Conservation (phyloP, 2,888 invertebrate genomes). For the Crepidodera aurea region DNA sequence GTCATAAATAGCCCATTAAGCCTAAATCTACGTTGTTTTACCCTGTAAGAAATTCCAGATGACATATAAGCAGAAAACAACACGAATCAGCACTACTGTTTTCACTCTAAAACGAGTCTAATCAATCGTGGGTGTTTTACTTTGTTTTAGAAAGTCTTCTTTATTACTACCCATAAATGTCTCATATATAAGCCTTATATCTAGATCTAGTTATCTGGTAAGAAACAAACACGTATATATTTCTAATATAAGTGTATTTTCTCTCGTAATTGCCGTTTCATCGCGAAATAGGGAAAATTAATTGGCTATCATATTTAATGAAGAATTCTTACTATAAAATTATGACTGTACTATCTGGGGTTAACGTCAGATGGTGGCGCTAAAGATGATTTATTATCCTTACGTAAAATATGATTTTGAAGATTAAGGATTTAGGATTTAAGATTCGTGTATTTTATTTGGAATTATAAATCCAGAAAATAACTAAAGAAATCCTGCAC, state of each 20-base stretch:
- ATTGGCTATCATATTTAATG: slow-evolving; percentile 33
- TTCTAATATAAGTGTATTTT: slow-evolving; percentile 42
- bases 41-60: slow-evolving; percentile 37
- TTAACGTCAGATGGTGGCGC: too few relatives aligned
- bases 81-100: slow-evolving; percentile 40
- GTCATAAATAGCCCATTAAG: too few relatives aligned
- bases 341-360: too few relatives aligned
- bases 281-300: slow-evolving; percentile 34
- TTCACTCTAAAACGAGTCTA: slow-evolving; percentile 47
- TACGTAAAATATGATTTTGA: too few relatives aligned
- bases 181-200: slow-evolving; percentile 40
- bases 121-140: slow-evolving; percentile 56
- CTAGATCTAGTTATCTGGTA: slow-evolving; percentile 45
- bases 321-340: slow-evolving; percentile 1
- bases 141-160: slow-evolving; percentile 57
- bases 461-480: too few relatives aligned
- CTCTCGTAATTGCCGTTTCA: slow-evolving; percentile 40
- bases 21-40: too few relatives aligned
- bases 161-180: slow-evolving; percentile 52
- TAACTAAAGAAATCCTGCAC: too few relatives aligned
- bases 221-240: slow-evolving; percentile 40
- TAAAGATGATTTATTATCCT: too few relatives aligned
- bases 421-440: too few relatives aligned
- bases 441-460: too few relatives aligned
- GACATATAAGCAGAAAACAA: slow-evolving; percentile 36